Evolutionary conservation across 2,888 invertebrate species (phyloP).

Genomic region (Odontomyia ornata): DNA sequence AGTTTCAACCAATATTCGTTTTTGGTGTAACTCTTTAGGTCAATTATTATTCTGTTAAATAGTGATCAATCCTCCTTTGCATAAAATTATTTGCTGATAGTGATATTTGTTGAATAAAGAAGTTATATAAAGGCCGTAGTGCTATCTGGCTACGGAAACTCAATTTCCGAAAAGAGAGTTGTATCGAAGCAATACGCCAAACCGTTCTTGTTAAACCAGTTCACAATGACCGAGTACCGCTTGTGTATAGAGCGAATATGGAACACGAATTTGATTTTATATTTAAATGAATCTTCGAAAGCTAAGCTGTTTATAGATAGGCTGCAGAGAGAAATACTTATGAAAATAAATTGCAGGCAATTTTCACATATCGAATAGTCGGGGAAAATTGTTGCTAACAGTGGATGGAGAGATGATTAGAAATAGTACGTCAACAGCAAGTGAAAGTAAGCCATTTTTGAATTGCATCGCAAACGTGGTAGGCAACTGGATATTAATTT

Average conservation of each 20-base stretch:
- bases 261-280: background rate
- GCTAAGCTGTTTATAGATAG: slow-evolving; percentile 15
- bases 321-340: slow-evolving; percentile 30
- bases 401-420: background rate
- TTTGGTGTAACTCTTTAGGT: too few relatives aligned
- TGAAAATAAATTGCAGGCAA: background rate
- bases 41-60: too few relatives aligned
- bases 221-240: background rate
- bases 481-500: background rate
- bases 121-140: too few relatives aligned
- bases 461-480: too few relatives aligned
- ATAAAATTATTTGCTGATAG: too few relatives aligned
- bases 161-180: background rate
- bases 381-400: background rate
- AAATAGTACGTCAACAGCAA: background rate
- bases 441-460: too few relatives aligned
- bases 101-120: too few relatives aligned
- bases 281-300: slow-evolving; percentile 2
- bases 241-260: background rate
- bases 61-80: too few relatives aligned
- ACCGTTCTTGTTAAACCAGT: background rate
- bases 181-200: background rate
- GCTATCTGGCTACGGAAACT: too few relatives aligned
- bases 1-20: too few relatives aligned
- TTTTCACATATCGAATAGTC: background rate